Evolutionary conservation across 2,797 vertebrate species (phyloP).

Genomic region (Zenarchopterus dispar): DNA sequence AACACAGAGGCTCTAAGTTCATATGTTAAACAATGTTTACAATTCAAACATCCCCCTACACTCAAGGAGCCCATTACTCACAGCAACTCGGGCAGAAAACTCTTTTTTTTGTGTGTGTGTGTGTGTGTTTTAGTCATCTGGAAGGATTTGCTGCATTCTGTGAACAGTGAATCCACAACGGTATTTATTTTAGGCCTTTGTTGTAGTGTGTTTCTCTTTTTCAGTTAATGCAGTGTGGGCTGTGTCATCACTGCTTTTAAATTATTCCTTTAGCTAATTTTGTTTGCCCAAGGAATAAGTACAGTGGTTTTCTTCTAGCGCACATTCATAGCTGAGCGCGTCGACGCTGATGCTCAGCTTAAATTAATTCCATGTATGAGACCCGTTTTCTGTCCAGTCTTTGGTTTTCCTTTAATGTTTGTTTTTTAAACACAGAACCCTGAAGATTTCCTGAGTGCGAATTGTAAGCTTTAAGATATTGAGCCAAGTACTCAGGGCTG

Average conservation of each 20-base stretch:
- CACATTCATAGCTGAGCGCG: background rate
- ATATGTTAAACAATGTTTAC: constrained; percentile 6
- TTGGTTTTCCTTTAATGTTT: constrained; percentile 3
- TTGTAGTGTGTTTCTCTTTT: background rate
- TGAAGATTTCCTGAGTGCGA: constrained; percentile 15
- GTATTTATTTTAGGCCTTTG: background rate
- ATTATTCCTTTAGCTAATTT: constrained; percentile 4
- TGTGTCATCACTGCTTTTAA: background rate
- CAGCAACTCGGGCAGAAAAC: background rate
- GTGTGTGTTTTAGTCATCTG: constrained; percentile 16
- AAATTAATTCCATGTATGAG: constrained; percentile 9
- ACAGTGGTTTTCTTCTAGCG: background rate
- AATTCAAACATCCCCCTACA: constrained; percentile 6
- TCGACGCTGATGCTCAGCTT: background rate
- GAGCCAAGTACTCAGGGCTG: constrained; percentile 32
- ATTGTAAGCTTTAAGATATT: constrained; percentile 13
- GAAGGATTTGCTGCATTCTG: background rate
- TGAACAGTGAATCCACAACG: background rate
- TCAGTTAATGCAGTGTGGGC: background rate
- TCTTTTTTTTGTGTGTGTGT: background rate
- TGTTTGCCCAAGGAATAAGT: background rate
- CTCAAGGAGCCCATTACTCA: constrained; percentile 4
- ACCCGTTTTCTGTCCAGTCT: background rate
- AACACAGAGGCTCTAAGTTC: background rate
- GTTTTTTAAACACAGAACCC: constrained; percentile 10